Base-by-base conservation (phyloP, 2,888 invertebrate genomes). In the Drosophila pseudotalamancana region DNA sequence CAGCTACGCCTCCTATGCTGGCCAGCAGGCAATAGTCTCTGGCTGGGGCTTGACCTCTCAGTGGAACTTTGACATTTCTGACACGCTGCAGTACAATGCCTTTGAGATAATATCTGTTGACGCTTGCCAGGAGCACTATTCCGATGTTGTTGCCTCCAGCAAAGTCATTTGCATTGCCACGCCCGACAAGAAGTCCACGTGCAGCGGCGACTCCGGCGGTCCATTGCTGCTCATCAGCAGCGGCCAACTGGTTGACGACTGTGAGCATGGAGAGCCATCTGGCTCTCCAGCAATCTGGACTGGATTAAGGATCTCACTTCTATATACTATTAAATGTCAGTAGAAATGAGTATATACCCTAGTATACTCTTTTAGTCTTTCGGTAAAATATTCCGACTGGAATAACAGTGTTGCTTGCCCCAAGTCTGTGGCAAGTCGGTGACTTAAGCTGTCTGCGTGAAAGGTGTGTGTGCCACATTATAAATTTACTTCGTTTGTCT, bases 21-120 rank as follows among this genome's bases (percentile, higher is more conserved):
- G 87, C 6, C 62, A 75, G n/a, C 51, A 48, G 4, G 90, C 88
- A 11, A 68, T 87, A 6, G 90, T 90, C 45, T 90, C 90, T 34
- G 92, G 92, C 18, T 92, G 92, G 92, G 92, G 92, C 18, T 77
- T 77, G 14, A 70, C 62, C 50, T 72, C 69, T 0, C 84, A 88
- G 2, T 37, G 43, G 43, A 40, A 12, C 16, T 46, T 34, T 16
- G 32, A 39, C 37, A 66, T 67, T 18, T 55, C 73, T 21, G 39
- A 77, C 3, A 88, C 88, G 6, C 76, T 92, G 27, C 85, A 91
- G 50, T 85, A 77, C 43, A 49, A 14, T 4, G 63, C 25, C 27
- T 79, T 63, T 18, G 55, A 88, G 1, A 78, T 91, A 21, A 87
- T 90, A 8, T 61, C 77, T 11, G 89, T 90, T 54, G 14, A 40